Evolutionary conservation across 2,797 vertebrate species (phyloP).

Genomic region (Dicrostonyx torquatus): DNA sequence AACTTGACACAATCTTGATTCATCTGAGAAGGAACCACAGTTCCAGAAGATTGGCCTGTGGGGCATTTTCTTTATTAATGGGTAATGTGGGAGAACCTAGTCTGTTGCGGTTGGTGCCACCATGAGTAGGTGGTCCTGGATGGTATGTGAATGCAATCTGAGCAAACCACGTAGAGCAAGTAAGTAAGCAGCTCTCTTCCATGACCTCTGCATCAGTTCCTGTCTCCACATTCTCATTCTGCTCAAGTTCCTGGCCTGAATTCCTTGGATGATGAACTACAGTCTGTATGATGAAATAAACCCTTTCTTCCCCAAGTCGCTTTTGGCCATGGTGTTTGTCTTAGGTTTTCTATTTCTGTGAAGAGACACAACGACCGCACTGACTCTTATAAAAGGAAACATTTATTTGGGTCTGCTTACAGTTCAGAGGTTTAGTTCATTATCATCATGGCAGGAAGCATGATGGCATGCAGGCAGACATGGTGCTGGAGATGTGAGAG

Average conservation of each 20-base stretch:
- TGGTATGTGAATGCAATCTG: background rate
- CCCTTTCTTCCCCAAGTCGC: background rate
- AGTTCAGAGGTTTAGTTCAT: background rate
- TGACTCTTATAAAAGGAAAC: background rate
- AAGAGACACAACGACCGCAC: background rate
- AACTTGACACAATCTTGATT: background rate
- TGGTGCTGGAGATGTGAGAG: background rate
- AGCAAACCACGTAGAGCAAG: background rate
- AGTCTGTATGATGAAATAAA: background rate
- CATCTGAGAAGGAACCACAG: background rate
- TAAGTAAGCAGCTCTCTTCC: background rate
- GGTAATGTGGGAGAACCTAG: background rate
- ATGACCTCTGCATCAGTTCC: background rate
- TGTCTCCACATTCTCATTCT: background rate
- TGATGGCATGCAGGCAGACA: background rate
- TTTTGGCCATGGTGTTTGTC: background rate
- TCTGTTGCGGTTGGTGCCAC: background rate
- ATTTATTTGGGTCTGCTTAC: background rate
- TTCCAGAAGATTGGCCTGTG: background rate
- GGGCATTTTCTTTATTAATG: background rate
- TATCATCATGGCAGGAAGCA: background rate
- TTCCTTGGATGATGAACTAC: background rate
- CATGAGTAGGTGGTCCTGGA: background rate
- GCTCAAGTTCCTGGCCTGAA: background rate
- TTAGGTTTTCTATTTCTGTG: background rate